Evolutionary conservation across 2,113 vertebrate species (phyloP), one percentile per base, ranked within the genome.

Genomic region (Crotalus helleri): DNA sequence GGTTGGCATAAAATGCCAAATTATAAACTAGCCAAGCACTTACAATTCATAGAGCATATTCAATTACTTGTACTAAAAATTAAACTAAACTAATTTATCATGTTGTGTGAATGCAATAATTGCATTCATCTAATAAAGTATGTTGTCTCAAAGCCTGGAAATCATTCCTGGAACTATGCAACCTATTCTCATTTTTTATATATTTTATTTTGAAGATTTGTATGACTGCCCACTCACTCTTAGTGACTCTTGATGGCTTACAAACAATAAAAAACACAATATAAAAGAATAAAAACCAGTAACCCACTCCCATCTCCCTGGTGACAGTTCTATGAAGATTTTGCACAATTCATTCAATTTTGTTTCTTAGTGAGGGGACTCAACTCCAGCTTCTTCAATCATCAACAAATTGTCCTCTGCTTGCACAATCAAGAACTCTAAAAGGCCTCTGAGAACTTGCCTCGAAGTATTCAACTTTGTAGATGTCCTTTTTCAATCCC

Each of bases 91-190:
- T 39, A 19, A 81, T 81, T 81, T 39, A 39, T 15, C 1, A 17
- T 17, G 33, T 81, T 81, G n/a, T 81, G 33, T 81, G 33, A 33
- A 33, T 33, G 13, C 29, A 33, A 69, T 69, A 69, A 69, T n/a
- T 69, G 29, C n/a, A 74, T 44, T 81, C 69, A 81, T 39, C 17
- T 39, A 81, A 3, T 57, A 19, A 57, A 57, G 15, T 81, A 81
- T 95, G 90, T 91, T 94, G n/a, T 94, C 96, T 94, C 49, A 0
- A 0, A 0, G 12, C 39, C 93, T n/a, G 92, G 51, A 94, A 92
- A 96, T 29, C 90, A 89, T 24, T 64, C 53, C 90, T 5, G 46
- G 39, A 51, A 12, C 3, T 17, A 13, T 81, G 64, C 24, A 23
- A 46, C 10, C 3, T 17, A 13, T 26, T 17, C 9, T 51, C 54